These are phyloP conservation scores for Hydropsyche tenuis DNA, from an alignment of 1,140 invertebrate genomes.

Conservation along the genomic window DNA sequence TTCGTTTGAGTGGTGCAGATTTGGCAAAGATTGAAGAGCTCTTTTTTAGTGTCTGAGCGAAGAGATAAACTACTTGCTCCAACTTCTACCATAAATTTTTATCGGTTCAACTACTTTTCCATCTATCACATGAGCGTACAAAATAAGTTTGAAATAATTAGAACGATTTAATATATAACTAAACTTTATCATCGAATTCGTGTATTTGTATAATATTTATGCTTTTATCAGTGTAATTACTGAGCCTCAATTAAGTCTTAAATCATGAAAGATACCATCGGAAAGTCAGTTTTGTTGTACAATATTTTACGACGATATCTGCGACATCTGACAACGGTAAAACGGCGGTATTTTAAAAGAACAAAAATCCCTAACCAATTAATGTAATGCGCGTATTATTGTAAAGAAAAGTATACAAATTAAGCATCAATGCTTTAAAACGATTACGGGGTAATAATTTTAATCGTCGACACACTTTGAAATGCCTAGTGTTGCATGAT, in stretches of 20 bases:
- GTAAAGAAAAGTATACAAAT: too few relatives aligned
- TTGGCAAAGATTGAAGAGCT: slow-evolving; percentile 9
- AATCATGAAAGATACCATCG: too few relatives aligned
- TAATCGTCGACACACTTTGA: neutral
- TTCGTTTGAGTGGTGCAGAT: neutral
- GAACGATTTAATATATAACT: too few relatives aligned
- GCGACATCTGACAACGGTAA: neutral
- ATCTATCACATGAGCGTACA: too few relatives aligned
- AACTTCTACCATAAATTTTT: slow-evolving; percentile 21
- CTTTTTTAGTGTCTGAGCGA: neutral
- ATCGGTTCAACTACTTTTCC: slow-evolving; percentile 16
- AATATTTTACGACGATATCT: neutral
- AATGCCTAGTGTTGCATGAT: neutral
- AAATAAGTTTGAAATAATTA: too few relatives aligned
- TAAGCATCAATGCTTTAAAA: too few relatives aligned
- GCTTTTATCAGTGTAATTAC: too few relatives aligned
- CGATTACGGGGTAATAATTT: too few relatives aligned
- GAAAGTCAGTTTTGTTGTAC: neutral
- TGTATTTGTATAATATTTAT: too few relatives aligned
- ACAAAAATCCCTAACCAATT: neutral
- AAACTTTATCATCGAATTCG: too few relatives aligned
- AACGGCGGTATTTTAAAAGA: neutral
- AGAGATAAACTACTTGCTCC: neutral
- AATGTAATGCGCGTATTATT: too few relatives aligned
- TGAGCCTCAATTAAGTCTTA: too few relatives aligned